phyloP scores from a whole-genome alignment of 2,888 invertebrate genomes.

The Apomyelois bistriatella region DNA sequence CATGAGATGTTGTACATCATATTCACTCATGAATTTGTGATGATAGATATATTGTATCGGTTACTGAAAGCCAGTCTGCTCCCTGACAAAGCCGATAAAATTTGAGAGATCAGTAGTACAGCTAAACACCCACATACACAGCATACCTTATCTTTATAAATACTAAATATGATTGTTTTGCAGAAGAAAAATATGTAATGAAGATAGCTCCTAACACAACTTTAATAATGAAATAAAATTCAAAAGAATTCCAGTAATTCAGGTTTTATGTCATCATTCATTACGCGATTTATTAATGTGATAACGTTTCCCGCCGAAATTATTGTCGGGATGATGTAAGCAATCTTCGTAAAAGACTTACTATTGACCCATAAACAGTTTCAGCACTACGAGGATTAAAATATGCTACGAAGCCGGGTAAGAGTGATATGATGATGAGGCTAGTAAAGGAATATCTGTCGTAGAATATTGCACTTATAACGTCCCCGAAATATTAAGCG shows the following conservation, averaged over 20 bases:
- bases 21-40: background rate
- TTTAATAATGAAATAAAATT: background rate
- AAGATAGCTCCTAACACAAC: no score
- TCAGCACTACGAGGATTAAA: constrained; percentile 31
- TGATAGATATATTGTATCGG: background rate
- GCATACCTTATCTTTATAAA: no score
- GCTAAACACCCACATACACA: background rate
- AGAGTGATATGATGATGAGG: constrained; percentile 12
- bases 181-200: no score
- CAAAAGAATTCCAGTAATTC: background rate
- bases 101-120: background rate
- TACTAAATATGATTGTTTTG: no score
- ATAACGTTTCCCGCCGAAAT: constrained; percentile 68
- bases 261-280: constrained; percentile 21
- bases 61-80: no score
- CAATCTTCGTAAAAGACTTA: constrained; percentile 53
- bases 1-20: no score
- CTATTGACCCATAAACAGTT: constrained; percentile 64
- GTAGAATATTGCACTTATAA: constrained; percentile 19
- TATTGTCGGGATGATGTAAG: constrained; percentile 61
- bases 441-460: constrained; percentile 18
- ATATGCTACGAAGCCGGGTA: background rate
- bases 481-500: constrained; percentile 52
- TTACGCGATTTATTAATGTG: constrained; percentile 18
- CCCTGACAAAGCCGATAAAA: background rate